Base-by-base conservation (phyloP, 2,888 invertebrate species). In the Drosophila anomalata region DNA sequence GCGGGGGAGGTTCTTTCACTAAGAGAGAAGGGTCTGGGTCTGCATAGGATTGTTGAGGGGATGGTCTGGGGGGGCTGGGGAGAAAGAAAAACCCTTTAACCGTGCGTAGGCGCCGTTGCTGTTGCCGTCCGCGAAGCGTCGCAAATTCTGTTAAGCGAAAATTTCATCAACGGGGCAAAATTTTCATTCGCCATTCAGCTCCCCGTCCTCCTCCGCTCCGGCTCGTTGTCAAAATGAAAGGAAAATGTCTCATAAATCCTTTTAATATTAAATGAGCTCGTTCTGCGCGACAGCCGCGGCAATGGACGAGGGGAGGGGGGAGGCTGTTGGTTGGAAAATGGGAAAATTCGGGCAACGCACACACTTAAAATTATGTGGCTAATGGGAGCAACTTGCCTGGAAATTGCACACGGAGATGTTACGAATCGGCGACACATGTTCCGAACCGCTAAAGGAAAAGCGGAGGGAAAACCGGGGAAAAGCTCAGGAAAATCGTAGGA, bases 181-280 rank as follows among this genome's bases (percentile, higher is more conserved):
- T 84, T 86, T 71, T 81, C 77, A 85, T 79, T 76, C 75, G 72
- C 70, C 68, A 77, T 79, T 83, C 71, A 86, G 68, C 11, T 20
- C 12, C 48, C 44, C 47, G 2, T 26, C 53, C 29, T 26, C 48
- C 29, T 17, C 14, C 22, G 29, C 36, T 22, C 12, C 22, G 29
- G 50, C 68, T 87, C 78, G 87, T 88, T 87, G 88, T 89, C 89
- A 87, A 87, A 87, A 88, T 87, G 87, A 84, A 88, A 89, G 85
- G 88, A 81, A 85, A 89, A 83, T 81, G 89, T 89, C 89, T 89
- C 89, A 89, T 89, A 89, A 89, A 89, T 89, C 88, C 88, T 89
- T 89, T 89, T 89, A 89, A 89, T 89, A 89, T 89, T 89, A 88
- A 89, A 89, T 89, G 89, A 88, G 88, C 87, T 83, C 80, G 73